Base-by-base conservation (phyloP, 35 echinoderm and acorn worm genomes). In the Lytechinus variegatus region DNA sequence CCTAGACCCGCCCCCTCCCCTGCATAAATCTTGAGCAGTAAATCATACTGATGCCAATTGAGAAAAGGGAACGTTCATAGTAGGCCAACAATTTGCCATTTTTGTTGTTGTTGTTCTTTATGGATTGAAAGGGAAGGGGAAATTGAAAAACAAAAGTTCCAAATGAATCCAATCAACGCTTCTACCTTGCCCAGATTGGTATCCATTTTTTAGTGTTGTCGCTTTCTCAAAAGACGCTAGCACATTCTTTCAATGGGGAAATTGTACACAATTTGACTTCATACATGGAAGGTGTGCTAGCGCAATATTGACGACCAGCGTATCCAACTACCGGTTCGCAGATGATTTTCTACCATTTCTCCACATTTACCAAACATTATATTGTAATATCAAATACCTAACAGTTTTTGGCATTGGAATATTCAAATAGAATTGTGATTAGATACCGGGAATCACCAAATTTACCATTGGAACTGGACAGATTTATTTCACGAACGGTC, bases 241-340 rank as follows among this genome's bases (percentile, higher is more conserved):
- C 11, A 12, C 92, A 93, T 54, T 93, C 92, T 93, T 54, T 93
- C 92, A 55, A 93, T 93, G 11, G 54, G n/a, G n/a, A 79, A 57
- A 56, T 53, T 93, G 88, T 93, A 93, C 92, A 93, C 92, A 57
- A 55, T 52, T 54, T 90, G 29, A 90, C 52, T 90, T 12, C n/a
- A 24, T n/a, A 79, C 66, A 52, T 9, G 88, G 88, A 90, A 90
- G 92, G 92, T 93, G 92, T 93, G 92, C 66, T 79, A 79, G 14
- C 92, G 66, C 92, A 93, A 55, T 90, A 33, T 90, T 90, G 88
- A 90, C 88, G 52, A 90, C 88, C 88, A 29, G 9, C 27, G 87
- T 12, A 53, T 11, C 87, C 13, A 89, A 71, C 66, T 79, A 79
- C 66, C 16, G 66, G 66, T 79, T 79, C 66, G n/a, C 66, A 72